Evolutionary conservation across 2,797 vertebrate genomes (phyloP).

Genomic region (Rachycentron canadum): DNA sequence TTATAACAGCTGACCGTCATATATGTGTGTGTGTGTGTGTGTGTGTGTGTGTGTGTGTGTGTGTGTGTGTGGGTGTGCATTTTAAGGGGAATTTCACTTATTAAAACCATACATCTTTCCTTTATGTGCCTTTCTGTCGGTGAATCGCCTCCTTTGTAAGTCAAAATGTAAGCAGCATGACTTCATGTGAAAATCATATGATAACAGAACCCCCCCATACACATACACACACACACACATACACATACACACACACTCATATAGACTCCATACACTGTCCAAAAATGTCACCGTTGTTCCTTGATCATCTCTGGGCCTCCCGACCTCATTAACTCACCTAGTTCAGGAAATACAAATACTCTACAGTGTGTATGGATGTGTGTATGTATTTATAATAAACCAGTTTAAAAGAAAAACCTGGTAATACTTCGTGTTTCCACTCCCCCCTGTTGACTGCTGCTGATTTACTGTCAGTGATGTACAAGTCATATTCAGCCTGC

Average conservation of each 20-base stretch:
- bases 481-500: background rate
- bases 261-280: constrained; percentile 11
- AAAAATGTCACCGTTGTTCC: constrained; percentile 54
- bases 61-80: background rate
- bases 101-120: constrained; percentile 11
- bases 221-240: constrained; percentile 20
- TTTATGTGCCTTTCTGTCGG: background rate
- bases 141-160: constrained; percentile 70
- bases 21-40: constrained; percentile 30
- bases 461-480: background rate
- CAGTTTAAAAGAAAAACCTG: no score
- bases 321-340: constrained; percentile 58
- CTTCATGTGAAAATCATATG: constrained; percentile 82
- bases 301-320: constrained; percentile 52
- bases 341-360: no score
- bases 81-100: constrained; percentile 28
- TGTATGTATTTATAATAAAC: no score
- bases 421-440: background rate
- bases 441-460: background rate
- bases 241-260: background rate
- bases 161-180: constrained; percentile 36
- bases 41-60: no score
- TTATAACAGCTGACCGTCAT: background rate
- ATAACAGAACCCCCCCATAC: constrained; percentile 41
- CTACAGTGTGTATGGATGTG: no score